phyloP scores from a whole-genome alignment of 2,888 invertebrate genomes.

The Tetragonula carbonaria region DNA sequence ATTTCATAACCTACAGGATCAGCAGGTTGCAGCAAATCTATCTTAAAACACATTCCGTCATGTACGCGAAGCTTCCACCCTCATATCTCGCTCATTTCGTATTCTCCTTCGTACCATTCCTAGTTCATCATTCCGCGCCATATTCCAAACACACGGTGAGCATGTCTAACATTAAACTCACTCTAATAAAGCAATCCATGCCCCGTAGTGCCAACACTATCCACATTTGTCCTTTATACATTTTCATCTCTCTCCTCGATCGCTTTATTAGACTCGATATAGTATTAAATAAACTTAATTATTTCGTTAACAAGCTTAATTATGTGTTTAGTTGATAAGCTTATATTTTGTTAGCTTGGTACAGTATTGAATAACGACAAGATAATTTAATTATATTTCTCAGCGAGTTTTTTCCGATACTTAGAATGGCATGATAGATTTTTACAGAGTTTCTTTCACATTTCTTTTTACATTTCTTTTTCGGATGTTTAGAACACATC shows the following conservation, averaged over 20 bases:
- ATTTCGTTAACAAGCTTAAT: too few relatives aligned
- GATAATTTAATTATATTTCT: too few relatives aligned
- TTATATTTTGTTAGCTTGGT: too few relatives aligned
- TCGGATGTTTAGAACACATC: too few relatives aligned
- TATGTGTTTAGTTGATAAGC: too few relatives aligned
- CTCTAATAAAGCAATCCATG: neutral
- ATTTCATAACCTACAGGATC: neutral
- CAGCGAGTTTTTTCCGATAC: too few relatives aligned
- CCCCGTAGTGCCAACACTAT: neutral
- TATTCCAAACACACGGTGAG: constrained; percentile 6
- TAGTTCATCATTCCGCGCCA: constrained; percentile 6
- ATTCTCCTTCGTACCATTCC: constrained; percentile 3
- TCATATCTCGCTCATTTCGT: neutral
- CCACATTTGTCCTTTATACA: neutral
- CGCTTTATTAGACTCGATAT: neutral
- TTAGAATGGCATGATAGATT: too few relatives aligned
- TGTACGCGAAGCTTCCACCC: neutral
- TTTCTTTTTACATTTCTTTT: too few relatives aligned
- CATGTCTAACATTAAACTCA: neutral
- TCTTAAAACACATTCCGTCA: neutral
- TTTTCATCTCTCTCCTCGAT: neutral
- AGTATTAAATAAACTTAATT: too few relatives aligned
- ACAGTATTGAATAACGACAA: too few relatives aligned
- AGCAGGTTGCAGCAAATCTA: neutral
- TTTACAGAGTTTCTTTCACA: too few relatives aligned